Evolutionary conservation across 2,797 vertebrate species (phyloP).

Genomic region (Microcaecilia unicolor): DNA sequence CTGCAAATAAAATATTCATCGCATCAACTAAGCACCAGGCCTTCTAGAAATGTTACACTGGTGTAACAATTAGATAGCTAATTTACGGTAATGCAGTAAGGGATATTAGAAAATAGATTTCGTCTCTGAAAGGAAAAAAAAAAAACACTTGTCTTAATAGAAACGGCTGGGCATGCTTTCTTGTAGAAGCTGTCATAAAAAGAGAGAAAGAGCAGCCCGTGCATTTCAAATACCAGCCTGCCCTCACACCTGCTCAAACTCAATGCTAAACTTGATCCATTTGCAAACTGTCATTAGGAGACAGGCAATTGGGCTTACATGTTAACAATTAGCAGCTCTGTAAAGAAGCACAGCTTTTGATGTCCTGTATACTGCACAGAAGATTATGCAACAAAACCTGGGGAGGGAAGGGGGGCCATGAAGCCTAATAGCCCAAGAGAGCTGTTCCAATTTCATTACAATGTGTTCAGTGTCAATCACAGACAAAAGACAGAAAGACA

Average conservation of each 20-base stretch:
- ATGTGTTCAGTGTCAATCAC: conserved; percentile 24
- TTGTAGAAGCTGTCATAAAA: conserved; percentile 2
- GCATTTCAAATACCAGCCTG: conserved; percentile 30
- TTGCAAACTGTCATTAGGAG: conserved; percentile 23
- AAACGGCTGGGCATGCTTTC: background rate
- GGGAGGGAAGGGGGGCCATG: too few species aligned
- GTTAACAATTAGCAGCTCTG: conserved; percentile 29
- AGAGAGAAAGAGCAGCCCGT: conserved; percentile 14
- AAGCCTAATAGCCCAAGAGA: too few species aligned
- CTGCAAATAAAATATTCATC: background rate
- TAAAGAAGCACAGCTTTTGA: conserved; percentile 27
- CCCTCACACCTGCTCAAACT: conserved; percentile 29
- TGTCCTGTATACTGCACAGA: conserved; percentile 27
- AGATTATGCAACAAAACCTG: conserved; percentile 37
- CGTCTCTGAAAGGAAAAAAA: background rate
- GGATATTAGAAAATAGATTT: background rate
- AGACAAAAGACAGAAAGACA: conserved; percentile 34
- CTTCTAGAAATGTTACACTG: background rate
- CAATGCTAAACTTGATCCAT: conserved; percentile 29
- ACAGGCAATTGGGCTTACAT: conserved; percentile 11
- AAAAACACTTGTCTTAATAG: background rate
- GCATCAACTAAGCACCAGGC: background rate
- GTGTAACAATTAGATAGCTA: rapidly evolving
- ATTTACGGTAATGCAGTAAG: background rate
- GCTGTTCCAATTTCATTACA: conserved; percentile 33